Base-by-base conservation (phyloP, 1,140 invertebrate species). In the Neocloeon triangulifer region DNA sequence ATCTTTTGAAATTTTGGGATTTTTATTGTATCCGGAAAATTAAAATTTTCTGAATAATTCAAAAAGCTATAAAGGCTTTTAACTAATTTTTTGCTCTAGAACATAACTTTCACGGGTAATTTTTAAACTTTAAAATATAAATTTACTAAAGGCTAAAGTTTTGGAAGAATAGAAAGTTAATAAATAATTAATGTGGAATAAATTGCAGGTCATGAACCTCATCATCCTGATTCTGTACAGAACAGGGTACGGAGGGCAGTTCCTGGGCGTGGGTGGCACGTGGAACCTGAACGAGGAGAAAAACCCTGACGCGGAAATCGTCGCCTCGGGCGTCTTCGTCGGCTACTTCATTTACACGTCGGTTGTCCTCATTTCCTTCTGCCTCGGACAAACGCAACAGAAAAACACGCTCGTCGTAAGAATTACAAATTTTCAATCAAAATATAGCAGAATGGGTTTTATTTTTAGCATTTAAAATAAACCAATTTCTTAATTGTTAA, bases 231-330 rank as follows among this genome's bases (percentile, higher is more conserved):
- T 81, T 25, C 53, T 84, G 1, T 84, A 85, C 50, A 65, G 78
- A 38, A 73, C 69, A 23, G 79, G 79, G n/a, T 71, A 72, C 47
- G 61, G 67, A 26, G 77, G 77, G 2, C 64, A 70, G 41, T 82
- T 85, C 47, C 55, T 85, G 23, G 78, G 78, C 17, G 73, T 81
- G 12, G 77, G 78, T 22, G 78, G 77, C 19, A 78, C 75, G 6
- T 82, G 78, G 77, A 82, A 85, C 51, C 52, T 81, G n/a, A 75
- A 79, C 43, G 78, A 82, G 50, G 73, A 77, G 43, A 82, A 82
- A 53, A 77, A 70, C 49, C 67, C 75, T 1, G 78, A 82, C 45
- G 70, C 70, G 16, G 78, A 82, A 58, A 81, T 81, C 19, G 66
- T 84, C 0, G 77, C 77, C 2, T 79, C 76, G 0, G 79, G 79